These are phyloP conservation scores for Apamea sordens DNA, from an alignment of 2,888 invertebrate genomes.

Conservation along the genomic window DNA sequence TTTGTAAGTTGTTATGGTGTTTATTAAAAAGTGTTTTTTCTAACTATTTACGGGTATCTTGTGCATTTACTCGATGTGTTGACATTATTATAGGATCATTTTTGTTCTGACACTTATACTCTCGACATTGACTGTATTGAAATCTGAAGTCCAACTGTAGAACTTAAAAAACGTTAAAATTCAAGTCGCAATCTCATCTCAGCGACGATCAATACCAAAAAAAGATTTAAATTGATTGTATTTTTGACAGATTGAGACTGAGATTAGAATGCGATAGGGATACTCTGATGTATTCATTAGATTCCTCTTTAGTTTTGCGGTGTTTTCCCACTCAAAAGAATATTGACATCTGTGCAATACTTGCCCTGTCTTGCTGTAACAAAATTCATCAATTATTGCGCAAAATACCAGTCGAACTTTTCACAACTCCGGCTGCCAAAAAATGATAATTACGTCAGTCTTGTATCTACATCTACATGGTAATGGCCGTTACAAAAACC, in stretches of 20 bases:
- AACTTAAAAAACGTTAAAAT: no score
- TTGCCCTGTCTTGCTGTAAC: neutral
- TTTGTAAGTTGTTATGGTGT: neutral
- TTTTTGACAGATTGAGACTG: no score
- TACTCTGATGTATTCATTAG: neutral
- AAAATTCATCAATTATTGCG: neutral
- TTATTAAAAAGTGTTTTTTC: neutral
- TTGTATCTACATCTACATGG: conserved; percentile 5
- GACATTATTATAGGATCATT: neutral
- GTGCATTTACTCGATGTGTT: neutral
- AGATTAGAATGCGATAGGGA: no score
- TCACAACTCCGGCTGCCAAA: neutral
- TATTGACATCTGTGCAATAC: neutral
- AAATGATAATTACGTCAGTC: neutral
- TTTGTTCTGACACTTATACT: neutral
- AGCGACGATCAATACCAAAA: no score
- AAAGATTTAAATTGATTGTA: no score
- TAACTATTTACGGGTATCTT: no score
- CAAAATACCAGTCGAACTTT: neutral
- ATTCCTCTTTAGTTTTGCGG: no score
- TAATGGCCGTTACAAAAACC: conserved; percentile 25
- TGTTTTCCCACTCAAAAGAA: no score
- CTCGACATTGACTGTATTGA: neutral
- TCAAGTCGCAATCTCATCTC: no score
- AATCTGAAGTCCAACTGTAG: neutral